Conservation (phyloP, 2,113 vertebrate species). For the Micronycteris hirsuta region DNA sequence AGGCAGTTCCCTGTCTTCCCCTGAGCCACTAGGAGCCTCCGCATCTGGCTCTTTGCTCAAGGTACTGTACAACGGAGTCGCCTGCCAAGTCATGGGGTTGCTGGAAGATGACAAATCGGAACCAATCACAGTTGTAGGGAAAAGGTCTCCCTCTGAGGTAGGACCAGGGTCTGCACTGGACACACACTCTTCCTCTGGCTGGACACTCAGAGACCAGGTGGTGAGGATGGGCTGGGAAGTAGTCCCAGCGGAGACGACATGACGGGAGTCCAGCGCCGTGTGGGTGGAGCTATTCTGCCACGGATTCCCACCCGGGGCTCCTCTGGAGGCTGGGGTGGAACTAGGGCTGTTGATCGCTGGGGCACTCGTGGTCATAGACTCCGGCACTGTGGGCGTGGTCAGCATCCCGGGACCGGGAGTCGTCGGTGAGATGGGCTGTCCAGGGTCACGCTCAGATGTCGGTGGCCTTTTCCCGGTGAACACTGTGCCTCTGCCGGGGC, state of each 20-base stretch:
- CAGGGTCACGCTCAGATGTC: constrained; percentile 37
- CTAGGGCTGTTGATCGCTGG: background rate
- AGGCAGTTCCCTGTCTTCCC: constrained; percentile 26
- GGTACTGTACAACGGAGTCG: constrained; percentile 71
- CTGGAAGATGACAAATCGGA: constrained; percentile 32
- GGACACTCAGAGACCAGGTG: constrained; percentile 22
- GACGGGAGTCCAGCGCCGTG: constrained; percentile 37
- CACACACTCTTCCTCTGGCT: background rate
- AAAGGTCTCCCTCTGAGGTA: background rate
- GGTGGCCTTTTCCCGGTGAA: constrained; percentile 64
- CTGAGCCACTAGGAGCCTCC: constrained; percentile 61
- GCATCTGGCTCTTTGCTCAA: constrained; percentile 71
- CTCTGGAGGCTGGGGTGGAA: constrained; percentile 34
- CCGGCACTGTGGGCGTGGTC: constrained; percentile 50
- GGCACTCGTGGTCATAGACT: constrained; percentile 56
- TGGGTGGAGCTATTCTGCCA: constrained; percentile 58
- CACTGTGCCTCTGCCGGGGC: constrained; percentile 70
- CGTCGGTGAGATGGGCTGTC: background rate
- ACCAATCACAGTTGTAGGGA: background rate
- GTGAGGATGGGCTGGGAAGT: constrained; percentile 57
- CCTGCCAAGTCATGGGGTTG: constrained; percentile 29
- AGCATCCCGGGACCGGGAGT: background rate
- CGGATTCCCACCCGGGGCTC: background rate
- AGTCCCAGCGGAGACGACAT: constrained; percentile 45
- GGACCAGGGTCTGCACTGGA: background rate